phyloP scores from a whole-genome alignment of 1,140 invertebrate species.

The Drosophila funebris region DNA sequence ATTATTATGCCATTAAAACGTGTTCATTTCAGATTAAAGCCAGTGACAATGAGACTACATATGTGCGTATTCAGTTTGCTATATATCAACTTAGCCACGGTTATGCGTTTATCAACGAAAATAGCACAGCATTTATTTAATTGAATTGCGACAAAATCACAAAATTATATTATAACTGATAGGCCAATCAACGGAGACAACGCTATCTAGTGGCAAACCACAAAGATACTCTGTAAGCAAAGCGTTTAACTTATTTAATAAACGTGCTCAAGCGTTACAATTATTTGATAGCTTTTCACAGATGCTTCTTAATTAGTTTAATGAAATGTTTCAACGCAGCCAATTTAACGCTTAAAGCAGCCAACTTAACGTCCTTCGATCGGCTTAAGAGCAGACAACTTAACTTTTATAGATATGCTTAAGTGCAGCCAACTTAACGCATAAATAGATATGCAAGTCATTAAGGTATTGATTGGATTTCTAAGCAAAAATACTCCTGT shows the following conservation, averaged over 20 bases:
- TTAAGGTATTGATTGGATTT: no score
- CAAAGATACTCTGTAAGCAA: constrained; percentile 8
- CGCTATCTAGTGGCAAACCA: not conserved
- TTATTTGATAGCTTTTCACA: not conserved
- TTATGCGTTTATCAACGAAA: constrained; percentile 30
- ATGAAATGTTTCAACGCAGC: not conserved
- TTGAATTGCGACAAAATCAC: constrained; percentile 54
- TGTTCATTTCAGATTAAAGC: constrained; percentile 68
- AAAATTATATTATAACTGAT: constrained; percentile 68
- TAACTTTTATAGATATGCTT: no score
- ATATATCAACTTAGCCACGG: constrained; percentile 1
- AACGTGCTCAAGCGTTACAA: not conserved
- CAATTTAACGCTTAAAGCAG: not conserved
- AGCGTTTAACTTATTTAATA: not conserved
- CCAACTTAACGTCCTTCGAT: not conserved
- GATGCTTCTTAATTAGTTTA: not conserved
- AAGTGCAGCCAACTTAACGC: no score
- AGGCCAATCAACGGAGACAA: constrained; percentile 38
- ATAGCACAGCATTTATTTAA: constrained; percentile 58
- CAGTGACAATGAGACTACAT: constrained; percentile 1
- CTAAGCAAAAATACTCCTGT: not conserved
- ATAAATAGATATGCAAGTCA: no score
- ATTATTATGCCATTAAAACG: constrained; percentile 74
- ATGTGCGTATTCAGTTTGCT: constrained; percentile 21
- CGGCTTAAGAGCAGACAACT: not conserved